Conservation (phyloP, 2,888 invertebrate species). For the Tinea pellionella region DNA sequence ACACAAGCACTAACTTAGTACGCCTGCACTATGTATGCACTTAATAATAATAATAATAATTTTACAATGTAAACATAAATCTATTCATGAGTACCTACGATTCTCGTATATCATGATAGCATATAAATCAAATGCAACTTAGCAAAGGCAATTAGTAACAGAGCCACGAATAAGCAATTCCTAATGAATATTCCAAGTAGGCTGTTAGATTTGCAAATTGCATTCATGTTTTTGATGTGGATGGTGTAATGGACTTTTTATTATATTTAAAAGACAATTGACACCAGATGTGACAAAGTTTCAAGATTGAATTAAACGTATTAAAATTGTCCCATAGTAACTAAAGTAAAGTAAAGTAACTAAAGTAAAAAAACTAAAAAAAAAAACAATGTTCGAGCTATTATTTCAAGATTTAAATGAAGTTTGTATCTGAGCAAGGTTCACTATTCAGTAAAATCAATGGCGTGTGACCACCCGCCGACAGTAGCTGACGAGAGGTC, state of each 20-base stretch:
- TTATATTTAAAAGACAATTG: background rate
- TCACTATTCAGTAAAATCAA: constrained; percentile 56
- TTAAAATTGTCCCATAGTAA: background rate
- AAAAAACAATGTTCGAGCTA: background rate
- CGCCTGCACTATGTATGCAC: no score
- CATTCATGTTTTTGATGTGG: background rate
- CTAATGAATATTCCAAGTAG: constrained; percentile 47
- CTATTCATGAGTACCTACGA: no score
- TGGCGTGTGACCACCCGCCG: constrained; percentile 59
- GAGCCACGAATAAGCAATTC: constrained; percentile 51
- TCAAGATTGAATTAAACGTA: background rate
- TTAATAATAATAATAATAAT: no score
- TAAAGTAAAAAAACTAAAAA: no score
- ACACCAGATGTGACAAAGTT: background rate
- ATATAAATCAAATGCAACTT: constrained; percentile 50
- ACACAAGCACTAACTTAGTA: no score
- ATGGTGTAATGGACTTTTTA: background rate
- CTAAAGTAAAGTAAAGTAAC: background rate
- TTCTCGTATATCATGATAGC: constrained; percentile 17
- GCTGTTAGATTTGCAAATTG: constrained; percentile 35
- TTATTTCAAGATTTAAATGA: constrained; percentile 1
- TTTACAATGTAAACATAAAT: no score
- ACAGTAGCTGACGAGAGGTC: constrained; percentile 37
- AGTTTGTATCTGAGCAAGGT: constrained; percentile 20
- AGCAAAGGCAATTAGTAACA: constrained; percentile 50